Evolutionary conservation across 2,888 invertebrate genomes (phyloP).

Genomic region (Gibbula magus): DNA sequence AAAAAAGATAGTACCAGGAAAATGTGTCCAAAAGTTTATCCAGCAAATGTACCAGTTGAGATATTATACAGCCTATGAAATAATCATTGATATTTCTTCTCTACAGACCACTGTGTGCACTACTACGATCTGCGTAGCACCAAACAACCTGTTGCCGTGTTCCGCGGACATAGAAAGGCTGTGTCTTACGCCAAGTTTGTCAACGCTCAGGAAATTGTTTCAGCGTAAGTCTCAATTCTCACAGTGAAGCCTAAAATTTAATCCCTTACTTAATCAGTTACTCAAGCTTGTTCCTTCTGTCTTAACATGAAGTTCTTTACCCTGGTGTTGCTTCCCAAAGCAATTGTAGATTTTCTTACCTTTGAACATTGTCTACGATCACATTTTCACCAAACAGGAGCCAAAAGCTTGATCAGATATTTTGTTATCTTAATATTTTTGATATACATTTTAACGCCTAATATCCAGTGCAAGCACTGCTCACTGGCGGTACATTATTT

Average conservation of each 20-base stretch:
- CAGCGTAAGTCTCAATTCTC: slow-evolving; percentile 79
- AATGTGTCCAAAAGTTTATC: no score
- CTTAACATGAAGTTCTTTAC: no score
- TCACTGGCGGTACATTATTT: no score
- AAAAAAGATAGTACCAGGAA: no score
- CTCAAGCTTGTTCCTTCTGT: background rate
- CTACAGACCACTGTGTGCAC: slow-evolving; percentile 92
- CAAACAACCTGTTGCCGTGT: slow-evolving; percentile 86
- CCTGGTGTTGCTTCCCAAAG: background rate
- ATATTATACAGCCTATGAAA: no score
- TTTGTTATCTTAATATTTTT: no score
- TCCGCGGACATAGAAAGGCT: slow-evolving; percentile 93
- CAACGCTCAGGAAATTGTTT: slow-evolving; percentile 88
- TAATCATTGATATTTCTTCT: background rate
- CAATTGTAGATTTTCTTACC: background rate
- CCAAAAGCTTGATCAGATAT: no score
- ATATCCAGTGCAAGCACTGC: no score
- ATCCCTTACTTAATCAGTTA: background rate
- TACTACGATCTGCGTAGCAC: slow-evolving; percentile 93
- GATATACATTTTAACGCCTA: no score
- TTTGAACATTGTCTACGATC: no score
- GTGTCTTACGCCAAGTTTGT: slow-evolving; percentile 95
- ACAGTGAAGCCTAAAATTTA: background rate
- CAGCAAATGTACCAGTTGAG: no score
- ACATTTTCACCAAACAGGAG: no score